phyloP scores from a whole-genome alignment of 1,140 invertebrate genomes.

The Portunus trituberculatus region DNA sequence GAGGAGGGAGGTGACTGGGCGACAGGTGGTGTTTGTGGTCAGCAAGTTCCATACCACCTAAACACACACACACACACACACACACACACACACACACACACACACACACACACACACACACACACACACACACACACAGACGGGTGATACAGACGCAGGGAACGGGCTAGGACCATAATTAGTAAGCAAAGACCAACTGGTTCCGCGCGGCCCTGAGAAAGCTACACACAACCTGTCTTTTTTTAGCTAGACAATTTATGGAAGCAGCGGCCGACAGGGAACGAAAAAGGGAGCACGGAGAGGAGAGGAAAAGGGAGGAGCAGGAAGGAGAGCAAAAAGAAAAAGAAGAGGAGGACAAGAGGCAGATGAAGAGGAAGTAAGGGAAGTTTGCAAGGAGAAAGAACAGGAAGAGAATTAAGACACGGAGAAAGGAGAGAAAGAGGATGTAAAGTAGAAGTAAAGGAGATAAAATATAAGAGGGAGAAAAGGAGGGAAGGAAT shows the following conservation, averaged over 20 bases:
- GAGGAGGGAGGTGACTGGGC: not conserved
- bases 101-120: not conserved
- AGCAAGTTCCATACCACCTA: not conserved
- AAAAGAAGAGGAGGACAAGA: not conserved
- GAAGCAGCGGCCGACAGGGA: not conserved
- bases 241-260: not conserved
- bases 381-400: not conserved
- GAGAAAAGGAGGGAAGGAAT: not conserved
- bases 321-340: not conserved
- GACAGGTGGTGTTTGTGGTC: not conserved
- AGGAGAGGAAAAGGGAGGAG: not conserved
- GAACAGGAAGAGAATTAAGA: not conserved
- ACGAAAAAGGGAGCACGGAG: not conserved
- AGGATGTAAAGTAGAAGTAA: not conserved
- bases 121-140: conserved; percentile 9
- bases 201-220: not conserved
- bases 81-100: too few species aligned
- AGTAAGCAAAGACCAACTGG: conserved; percentile 1
- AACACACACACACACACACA: not conserved
- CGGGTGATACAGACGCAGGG: not conserved
- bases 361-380: not conserved
- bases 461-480: not conserved
- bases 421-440: not conserved
- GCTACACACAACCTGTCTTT: not conserved
- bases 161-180: not conserved